A percentile compares a stretch with the other conserved stretches of the same genome.
phyloP scores from a whole-genome alignment of 2,113 vertebrate genomes.

The Zootoca vivipara region DNA sequence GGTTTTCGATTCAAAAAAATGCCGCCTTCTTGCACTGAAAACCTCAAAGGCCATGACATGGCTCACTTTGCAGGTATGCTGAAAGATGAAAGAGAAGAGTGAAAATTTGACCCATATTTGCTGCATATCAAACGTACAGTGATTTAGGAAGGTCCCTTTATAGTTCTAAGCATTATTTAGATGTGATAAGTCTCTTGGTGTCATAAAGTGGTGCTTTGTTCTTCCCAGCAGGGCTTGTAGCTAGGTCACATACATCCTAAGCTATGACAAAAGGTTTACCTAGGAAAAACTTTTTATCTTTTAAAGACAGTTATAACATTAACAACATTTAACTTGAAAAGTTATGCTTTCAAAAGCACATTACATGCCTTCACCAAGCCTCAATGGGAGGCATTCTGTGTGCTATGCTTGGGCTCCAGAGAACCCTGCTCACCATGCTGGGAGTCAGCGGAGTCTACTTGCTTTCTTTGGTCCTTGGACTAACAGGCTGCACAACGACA shows the following conservation, averaged over 20 bases:
- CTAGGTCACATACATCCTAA: not conserved
- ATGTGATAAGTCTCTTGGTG: not conserved
- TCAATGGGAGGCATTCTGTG: too few species aligned
- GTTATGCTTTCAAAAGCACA: not conserved
- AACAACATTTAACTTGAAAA: not conserved
- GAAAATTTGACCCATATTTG: not conserved
- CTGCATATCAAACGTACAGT: not conserved
- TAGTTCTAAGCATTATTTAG: not conserved
- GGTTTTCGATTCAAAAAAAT: not conserved
- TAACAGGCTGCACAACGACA: too few species aligned
- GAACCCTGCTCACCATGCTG: too few species aligned
- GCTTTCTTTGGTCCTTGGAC: too few species aligned
- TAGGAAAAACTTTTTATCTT: not conserved
- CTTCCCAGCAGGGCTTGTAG: not conserved
- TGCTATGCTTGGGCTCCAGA: too few species aligned
- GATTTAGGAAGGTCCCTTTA: conserved; percentile 4
- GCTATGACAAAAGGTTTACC: not conserved
- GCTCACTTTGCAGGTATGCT: not conserved
- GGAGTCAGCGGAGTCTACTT: too few species aligned
- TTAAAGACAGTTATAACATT: not conserved
- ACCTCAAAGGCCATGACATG: too few species aligned
- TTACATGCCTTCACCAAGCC: too few species aligned
- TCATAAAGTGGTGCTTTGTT: not conserved
- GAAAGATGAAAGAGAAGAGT: not conserved
- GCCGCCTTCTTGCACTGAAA: not conserved